Evolutionary conservation across 2,888 invertebrate species (phyloP), one percentile per base, ranked within the genome.

Genomic region (Steinernema hermaphroditum): DNA sequence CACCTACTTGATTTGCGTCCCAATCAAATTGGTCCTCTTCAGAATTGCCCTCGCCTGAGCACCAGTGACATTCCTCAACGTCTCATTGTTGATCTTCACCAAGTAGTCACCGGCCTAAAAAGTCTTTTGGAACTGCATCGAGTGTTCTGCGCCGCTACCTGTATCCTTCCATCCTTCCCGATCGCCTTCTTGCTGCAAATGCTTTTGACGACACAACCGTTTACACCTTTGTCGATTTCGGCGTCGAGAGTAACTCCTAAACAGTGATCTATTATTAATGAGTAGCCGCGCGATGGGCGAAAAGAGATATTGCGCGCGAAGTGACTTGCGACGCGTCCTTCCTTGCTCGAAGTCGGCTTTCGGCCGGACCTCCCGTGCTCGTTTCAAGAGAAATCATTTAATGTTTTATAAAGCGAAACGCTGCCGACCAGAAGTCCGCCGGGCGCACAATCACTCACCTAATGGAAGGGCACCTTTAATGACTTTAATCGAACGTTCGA

Each of bases 21-120:
- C 89, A 74, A 90, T 87, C 16, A 91, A 88, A 78, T 90, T 90
- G 22, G 90, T 89, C 70, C 90, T 85, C 69, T 90, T 87, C 54
- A 91, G 87, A 71, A 91, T 90, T 57, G 90, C 90, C 74, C 90
- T 82, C 0, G 90, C 90, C 86, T 91, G 90, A 6, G 90, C 88
- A 80, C 89, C 90, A 24, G 90, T 90, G 27, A 90, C 89, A 75
- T 89, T 88, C 37, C 90, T 87, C 82, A 91, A 87, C 75, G 88
- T 89, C 86, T 91, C 90, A 81, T 90, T 89, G 87, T 91, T 91
- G 73, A 91, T 87, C 54, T 89, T 87, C 22, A 90, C 87, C 76
- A 91, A 87, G 81, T 89, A 89, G 85, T 91, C 91, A 0, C 91
- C 91, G 2, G 88, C 34, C 46, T 72, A 54, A 50, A 54, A 27